Conservation (phyloP, 2,888 invertebrate species). For the Stenchaetothrips biformis region DNA sequence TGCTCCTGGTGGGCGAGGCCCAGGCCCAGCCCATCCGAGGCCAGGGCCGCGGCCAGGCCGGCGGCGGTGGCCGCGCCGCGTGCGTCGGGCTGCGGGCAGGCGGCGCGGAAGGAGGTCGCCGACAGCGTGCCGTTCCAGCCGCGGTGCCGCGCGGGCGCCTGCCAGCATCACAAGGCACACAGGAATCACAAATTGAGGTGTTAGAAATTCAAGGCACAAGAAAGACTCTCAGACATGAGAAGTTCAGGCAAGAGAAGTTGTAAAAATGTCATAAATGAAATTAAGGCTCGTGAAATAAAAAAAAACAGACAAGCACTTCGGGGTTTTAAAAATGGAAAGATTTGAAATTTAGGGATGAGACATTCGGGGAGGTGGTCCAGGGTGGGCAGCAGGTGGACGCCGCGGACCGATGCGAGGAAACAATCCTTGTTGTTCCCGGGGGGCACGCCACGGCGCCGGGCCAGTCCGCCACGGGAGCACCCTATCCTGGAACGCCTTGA, state of each 20-base stretch:
- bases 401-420: too few relatives aligned
- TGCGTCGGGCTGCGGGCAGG: conserved; percentile 57
- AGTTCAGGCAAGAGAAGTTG: conserved; percentile 3
- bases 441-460: not conserved
- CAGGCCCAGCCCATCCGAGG: conserved; percentile 41
- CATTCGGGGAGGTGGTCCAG: too few relatives aligned
- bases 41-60: not conserved
- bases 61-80: conserved; percentile 44
- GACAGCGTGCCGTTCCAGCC: conserved; percentile 67
- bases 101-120: conserved; percentile 64
- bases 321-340: not conserved
- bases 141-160: conserved; percentile 66
- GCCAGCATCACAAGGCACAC: conserved; percentile 30
- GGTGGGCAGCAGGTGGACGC: too few relatives aligned
- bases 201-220: not conserved
- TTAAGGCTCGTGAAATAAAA: conserved; percentile 4
- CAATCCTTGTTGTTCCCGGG: too few relatives aligned
- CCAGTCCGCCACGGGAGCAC: not conserved
- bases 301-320: not conserved
- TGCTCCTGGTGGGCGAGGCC: conserved; percentile 45
- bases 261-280: not conserved
- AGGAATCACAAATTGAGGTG: conserved; percentile 10
- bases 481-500: not conserved
- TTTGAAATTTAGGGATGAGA: too few relatives aligned
- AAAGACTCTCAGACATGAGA: not conserved